Conservation (phyloP, 2,113 vertebrate genomes). For the Odontesthes bonariensis region DNA sequence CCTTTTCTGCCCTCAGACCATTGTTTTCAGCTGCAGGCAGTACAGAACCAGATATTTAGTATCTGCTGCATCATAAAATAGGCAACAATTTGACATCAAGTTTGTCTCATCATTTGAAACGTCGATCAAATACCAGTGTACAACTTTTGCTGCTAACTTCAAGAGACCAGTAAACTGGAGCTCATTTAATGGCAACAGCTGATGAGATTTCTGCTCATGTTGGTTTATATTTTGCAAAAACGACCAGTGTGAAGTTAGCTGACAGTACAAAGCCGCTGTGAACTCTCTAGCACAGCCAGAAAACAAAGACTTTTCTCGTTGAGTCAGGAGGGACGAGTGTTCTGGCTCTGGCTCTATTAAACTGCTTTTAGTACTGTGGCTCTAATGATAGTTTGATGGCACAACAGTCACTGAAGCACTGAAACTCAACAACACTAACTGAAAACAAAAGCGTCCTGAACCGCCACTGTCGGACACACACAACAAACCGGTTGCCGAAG, state of each 20-base stretch:
- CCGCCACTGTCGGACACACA: conserved; percentile 47
- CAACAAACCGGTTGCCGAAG: conserved; percentile 44
- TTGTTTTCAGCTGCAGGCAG: too few relatives aligned
- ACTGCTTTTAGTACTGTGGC: conserved; percentile 3
- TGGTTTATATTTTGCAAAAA: not conserved
- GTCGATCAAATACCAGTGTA: too few relatives aligned
- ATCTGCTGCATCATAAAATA: too few relatives aligned
- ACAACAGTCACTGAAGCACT: conserved; percentile 25
- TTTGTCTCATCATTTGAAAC: too few relatives aligned
- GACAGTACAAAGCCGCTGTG: not conserved
- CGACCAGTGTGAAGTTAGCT: not conserved
- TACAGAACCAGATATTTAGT: too few relatives aligned
- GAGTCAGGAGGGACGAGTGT: not conserved
- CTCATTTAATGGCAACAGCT: not conserved
- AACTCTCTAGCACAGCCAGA: conserved; percentile 4
- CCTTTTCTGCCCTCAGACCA: too few relatives aligned
- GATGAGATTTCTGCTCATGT: conserved; percentile 1
- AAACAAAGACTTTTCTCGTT: conserved; percentile 22
- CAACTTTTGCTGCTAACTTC: too few relatives aligned
- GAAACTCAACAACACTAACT: conserved; percentile 23
- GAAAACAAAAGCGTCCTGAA: conserved; percentile 18
- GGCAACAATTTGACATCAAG: too few relatives aligned
- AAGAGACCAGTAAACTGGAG: too few relatives aligned
- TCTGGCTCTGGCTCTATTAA: conserved; percentile 14
- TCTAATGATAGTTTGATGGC: conserved; percentile 23